A percentile compares a stretch with the other conserved stretches of the same genome.
These are phyloP conservation scores for Homalodisca vitripennis DNA, from an alignment of 1,140 invertebrate genomes.

Conservation along the genomic window DNA sequence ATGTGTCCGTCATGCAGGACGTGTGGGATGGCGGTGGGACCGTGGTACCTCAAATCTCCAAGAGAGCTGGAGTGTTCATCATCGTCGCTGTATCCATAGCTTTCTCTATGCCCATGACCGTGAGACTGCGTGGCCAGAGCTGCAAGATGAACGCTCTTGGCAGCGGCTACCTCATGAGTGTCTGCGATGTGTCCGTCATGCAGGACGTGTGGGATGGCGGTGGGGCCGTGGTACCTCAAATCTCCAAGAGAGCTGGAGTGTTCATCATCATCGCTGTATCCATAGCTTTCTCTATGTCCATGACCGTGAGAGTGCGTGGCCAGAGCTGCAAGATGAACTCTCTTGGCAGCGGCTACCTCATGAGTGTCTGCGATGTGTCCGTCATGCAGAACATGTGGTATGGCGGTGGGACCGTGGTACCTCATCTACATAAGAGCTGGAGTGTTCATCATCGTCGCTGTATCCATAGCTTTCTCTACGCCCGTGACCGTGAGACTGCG, in stretches of 20 bases:
- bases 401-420: no score
- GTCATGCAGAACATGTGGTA: no score
- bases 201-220: constrained; percentile 29
- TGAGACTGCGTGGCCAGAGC: constrained; percentile 21
- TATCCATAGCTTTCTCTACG: constrained; percentile 36
- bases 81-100: background rate
- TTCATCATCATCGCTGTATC: no score
- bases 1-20: constrained; percentile 22
- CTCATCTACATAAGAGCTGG: no score
- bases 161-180: constrained; percentile 37
- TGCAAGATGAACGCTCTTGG: constrained; percentile 38
- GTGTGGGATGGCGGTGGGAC: background rate
- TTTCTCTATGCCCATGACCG: background rate
- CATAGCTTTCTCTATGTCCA: no score
- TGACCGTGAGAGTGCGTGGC: no score
- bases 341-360: no score
- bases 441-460: background rate
- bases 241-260: no score
- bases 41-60: constrained; percentile 28
- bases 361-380: no score
- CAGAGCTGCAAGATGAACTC: no score
- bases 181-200: constrained; percentile 32
- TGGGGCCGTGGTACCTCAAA: constrained; percentile 32
- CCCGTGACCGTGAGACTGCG: constrained; percentile 47
- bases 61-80: background rate